Base-by-base conservation (phyloP, 2,888 invertebrate species). In the Spilarctia lutea region DNA sequence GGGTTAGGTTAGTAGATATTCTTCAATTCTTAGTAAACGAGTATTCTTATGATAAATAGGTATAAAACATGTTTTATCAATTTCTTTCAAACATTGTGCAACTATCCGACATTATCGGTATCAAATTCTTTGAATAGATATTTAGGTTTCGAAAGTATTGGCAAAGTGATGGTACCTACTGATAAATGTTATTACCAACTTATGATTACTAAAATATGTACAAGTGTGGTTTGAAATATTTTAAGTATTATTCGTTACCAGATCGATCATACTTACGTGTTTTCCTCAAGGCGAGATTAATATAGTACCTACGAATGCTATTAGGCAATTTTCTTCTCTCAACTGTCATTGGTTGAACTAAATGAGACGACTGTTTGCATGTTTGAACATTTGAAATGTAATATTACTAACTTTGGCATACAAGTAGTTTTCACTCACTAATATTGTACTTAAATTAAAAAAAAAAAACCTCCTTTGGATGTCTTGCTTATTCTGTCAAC, bases 21-120 rank as follows among this genome's bases (percentile, higher is more conserved):
- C 39, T 73, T 77, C n/a, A 27, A 56, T 39, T 39, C 69, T 69
- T 68, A 78, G 72, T 71, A 80, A 76, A 77, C 80, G 84, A 84
- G 67, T 76, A 56, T 66, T 70, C 72, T 65, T 76, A 73, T 35
- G 42, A 73, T 80, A 75, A 48, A 73, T 77, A 74, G 72, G 75
- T 65, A 84, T 70, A 27, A 69, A 82, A 79, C 73, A 73, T 48
- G 70, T 48, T 48, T 74, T 72, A 81, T 78, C 60, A 72, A 63
- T 45, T 68, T 72, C 71, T 39, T 71, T 72, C 72, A 75, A 65
- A 69, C 69, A 27, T 75, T 68, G 68, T 71, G 74, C 71, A 75
- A 75, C 65, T 66, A 67, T 56, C 67, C 27, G 65, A 60, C 75
- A 70, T 56, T 72, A 65, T 72, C 72, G 65, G 66, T 66, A 72